phyloP scores from a whole-genome alignment of 2,797 vertebrate species.

The Pristis pectinata region DNA sequence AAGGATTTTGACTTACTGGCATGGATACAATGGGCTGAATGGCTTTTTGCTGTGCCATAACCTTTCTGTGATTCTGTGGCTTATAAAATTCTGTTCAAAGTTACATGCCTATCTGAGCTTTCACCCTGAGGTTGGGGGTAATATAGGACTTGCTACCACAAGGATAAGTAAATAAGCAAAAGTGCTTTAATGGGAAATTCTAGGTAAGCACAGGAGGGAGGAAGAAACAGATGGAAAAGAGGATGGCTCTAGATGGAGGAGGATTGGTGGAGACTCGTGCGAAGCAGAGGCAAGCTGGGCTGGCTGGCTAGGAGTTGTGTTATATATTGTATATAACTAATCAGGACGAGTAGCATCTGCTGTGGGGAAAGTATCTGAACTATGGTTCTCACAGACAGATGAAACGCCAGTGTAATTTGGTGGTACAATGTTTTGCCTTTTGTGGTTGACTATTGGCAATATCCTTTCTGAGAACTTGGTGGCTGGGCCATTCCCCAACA shows the following conservation, averaged over 20 bases:
- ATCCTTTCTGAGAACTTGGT: not conserved
- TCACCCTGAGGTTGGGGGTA: not conserved
- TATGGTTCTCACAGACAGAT: not conserved
- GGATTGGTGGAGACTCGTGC: not conserved
- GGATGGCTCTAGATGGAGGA: not conserved
- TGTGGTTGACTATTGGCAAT: not conserved
- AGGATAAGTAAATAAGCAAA: not conserved
- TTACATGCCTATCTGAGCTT: too few species aligned
- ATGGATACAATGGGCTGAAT: too few species aligned
- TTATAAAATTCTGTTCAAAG: too few species aligned
- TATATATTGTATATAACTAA: not conserved
- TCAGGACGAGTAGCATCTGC: not conserved
- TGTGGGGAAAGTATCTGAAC: not conserved
- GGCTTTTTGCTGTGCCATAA: too few species aligned
- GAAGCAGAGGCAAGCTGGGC: not conserved
- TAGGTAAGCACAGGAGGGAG: not conserved
- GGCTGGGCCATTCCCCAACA: not conserved
- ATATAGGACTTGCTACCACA: not conserved
- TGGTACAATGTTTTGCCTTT: not conserved
- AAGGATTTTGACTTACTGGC: too few species aligned
- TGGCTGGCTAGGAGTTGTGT: not conserved
- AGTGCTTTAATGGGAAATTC: not conserved
- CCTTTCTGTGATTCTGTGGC: too few species aligned
- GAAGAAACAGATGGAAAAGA: not conserved
- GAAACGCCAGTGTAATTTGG: not conserved